Conservation (phyloP, 2,797 vertebrate genomes). For the Danio albolineatus region DNA sequence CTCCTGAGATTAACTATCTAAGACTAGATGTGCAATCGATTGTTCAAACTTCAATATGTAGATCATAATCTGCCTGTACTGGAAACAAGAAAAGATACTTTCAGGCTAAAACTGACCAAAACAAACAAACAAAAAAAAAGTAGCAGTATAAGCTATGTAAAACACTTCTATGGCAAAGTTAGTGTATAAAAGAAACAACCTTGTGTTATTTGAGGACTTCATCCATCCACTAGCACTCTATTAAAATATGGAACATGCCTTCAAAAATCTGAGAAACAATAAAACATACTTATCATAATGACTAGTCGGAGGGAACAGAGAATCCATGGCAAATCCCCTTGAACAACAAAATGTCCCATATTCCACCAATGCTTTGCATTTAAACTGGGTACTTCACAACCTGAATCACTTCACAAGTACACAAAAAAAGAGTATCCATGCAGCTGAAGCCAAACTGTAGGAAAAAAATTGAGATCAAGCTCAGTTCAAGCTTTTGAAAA, state of each 20-base stretch:
- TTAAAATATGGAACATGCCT: slow-evolving; percentile 30
- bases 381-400: slow-evolving; percentile 61
- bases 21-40: slow-evolving; percentile 43
- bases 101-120: slow-evolving; percentile 12
- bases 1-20: slow-evolving; percentile 45
- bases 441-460: slow-evolving; percentile 28
- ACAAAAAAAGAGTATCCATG: slow-evolving; percentile 53
- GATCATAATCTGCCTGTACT: slow-evolving; percentile 11
- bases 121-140: neutral
- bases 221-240: slow-evolving; percentile 40
- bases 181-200: neutral
- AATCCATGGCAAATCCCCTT: slow-evolving; percentile 73
- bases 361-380: slow-evolving; percentile 75
- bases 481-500: slow-evolving; percentile 27
- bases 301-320: slow-evolving; percentile 71
- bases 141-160: slow-evolving; percentile 11
- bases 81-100: slow-evolving; percentile 9
- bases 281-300: slow-evolving; percentile 81
- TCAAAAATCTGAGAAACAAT: slow-evolving; percentile 54
- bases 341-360: slow-evolving; percentile 80
- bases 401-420: slow-evolving; percentile 63
- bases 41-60: slow-evolving; percentile 35
- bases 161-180: neutral
- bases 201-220: slow-evolving; percentile 26
- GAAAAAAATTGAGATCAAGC: slow-evolving; percentile 7